These are phyloP conservation scores for Telmatochromis sp. DNA, from an alignment of 2,113 vertebrate genomes.

Conservation along the genomic window DNA sequence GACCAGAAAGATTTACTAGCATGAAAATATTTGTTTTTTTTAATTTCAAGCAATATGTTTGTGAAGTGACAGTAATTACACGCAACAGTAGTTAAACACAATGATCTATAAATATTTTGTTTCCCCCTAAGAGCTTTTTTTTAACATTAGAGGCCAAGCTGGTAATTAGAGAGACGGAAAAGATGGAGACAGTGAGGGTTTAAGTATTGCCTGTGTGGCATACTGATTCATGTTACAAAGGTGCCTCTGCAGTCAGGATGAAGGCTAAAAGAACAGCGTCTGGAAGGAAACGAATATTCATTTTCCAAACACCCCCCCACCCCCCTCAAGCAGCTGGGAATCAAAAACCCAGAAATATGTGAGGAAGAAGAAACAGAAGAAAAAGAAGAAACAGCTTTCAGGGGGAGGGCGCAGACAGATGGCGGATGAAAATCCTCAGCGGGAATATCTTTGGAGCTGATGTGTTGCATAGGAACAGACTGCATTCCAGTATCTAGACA, in stretches of 20 bases:
- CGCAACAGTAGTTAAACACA: not conserved
- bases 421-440: conserved; percentile 10
- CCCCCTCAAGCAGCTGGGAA: not conserved
- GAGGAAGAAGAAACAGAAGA: not conserved
- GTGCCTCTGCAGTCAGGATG: not conserved
- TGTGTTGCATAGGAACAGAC: conserved; percentile 56
- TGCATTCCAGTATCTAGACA: conserved; percentile 7
- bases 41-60: not conserved
- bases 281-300: conserved; percentile 2
- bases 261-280: not conserved
- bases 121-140: not conserved
- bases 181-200: not conserved
- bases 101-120: not conserved
- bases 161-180: not conserved
- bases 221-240: conserved; percentile 5
- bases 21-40: not conserved
- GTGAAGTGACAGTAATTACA: not conserved
- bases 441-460: conserved; percentile 19
- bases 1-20: not conserved
- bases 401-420: not conserved
- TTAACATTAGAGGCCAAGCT: conserved; percentile 8
- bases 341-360: conserved; percentile 10
- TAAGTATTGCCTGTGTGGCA: not conserved
- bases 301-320: not conserved
- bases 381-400: not conserved